These are phyloP conservation scores for Limosa lapponica DNA, from an alignment of 2,797 vertebrate genomes.

Conservation along the genomic window DNA sequence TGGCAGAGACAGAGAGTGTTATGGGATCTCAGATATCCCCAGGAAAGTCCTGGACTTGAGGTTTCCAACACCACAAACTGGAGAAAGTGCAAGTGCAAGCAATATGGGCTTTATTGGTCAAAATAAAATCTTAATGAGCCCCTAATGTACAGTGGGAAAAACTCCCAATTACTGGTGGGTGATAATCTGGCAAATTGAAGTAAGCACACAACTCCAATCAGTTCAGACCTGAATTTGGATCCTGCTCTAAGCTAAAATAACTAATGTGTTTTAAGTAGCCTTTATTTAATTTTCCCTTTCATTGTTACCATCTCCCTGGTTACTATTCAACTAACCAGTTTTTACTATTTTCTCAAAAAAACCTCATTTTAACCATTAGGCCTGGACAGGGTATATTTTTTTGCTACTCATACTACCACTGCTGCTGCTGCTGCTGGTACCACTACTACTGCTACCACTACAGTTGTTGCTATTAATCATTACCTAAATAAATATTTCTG, in stretches of 20 bases:
- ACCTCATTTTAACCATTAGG: background rate
- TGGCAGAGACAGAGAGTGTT: background rate
- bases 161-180: background rate
- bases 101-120: background rate
- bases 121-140: constrained; percentile 27
- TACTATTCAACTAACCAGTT: background rate
- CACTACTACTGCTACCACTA: background rate
- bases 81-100: background rate
- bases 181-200: background rate
- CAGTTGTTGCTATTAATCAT: background rate
- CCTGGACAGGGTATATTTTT: background rate
- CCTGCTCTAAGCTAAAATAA: background rate
- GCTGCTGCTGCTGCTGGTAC: background rate
- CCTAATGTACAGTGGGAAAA: background rate
- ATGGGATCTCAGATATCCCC: background rate
- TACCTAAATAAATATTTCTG: background rate
- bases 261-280: background rate
- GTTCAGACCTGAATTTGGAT: background rate
- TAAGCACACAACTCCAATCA: background rate
- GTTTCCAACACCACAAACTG: background rate
- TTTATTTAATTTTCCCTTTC: background rate
- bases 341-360: background rate
- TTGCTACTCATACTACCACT: background rate
- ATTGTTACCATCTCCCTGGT: background rate
- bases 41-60: background rate